A percentile compares a stretch with the other conserved stretches of the same genome.
Evolutionary conservation across 2,797 vertebrate species (phyloP).

Genomic region (Sparus aurata): DNA sequence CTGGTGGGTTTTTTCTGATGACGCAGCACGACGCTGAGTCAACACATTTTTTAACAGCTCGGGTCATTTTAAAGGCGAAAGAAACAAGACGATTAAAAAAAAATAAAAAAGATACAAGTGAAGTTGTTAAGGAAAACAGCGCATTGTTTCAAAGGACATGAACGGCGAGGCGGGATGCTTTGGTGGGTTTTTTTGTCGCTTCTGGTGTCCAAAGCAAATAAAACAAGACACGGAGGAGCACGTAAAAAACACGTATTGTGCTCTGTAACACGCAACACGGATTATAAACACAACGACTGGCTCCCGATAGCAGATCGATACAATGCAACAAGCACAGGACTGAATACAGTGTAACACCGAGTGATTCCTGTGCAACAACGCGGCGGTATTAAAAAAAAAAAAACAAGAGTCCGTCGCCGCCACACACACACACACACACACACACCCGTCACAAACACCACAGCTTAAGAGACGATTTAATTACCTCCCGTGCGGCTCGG

Average conservation of each 20-base stretch:
- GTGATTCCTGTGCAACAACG: constrained; percentile 26
- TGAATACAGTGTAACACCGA: constrained; percentile 58
- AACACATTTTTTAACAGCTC: constrained; percentile 58
- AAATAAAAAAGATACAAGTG: not conserved
- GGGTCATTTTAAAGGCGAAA: not conserved
- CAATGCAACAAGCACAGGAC: constrained; percentile 45
- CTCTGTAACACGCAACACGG: fast-evolving
- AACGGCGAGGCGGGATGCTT: constrained; percentile 40
- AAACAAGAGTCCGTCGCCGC: not conserved
- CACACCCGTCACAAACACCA: not conserved
- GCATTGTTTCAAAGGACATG: not conserved
- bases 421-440: not conserved
- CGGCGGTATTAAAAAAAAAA: not conserved
- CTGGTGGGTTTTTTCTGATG: constrained; percentile 64
- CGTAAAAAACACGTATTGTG: not conserved
- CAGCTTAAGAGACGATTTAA: not conserved
- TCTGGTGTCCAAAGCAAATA: constrained; percentile 6
- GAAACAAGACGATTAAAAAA: no score
- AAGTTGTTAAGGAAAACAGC: not conserved
- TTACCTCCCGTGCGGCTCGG: not conserved
- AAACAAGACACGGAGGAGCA: fast-evolving
- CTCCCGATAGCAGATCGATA: constrained; percentile 11
- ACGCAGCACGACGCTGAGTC: constrained; percentile 80
- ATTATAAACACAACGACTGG: not conserved
- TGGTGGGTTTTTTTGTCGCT: constrained; percentile 2